These are phyloP conservation scores for Ecdyonurus torrentis DNA, from an alignment of 2,888 invertebrate species.

Conservation along the genomic window DNA sequence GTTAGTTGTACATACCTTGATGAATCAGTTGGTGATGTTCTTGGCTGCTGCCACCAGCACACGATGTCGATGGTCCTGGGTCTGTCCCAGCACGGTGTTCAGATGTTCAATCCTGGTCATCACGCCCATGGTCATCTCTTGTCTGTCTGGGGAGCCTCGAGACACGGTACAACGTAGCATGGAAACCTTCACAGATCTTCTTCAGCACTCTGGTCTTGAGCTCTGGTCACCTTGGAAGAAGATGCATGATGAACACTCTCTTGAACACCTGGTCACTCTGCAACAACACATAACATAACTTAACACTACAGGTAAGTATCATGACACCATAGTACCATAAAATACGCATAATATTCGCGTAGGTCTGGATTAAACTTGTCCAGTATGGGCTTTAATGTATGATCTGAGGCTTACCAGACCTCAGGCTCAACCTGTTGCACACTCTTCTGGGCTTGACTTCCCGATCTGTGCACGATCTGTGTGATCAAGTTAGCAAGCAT, in stretches of 20 bases:
- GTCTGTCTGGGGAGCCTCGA: slow-evolving; percentile 91
- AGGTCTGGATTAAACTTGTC: too few species aligned
- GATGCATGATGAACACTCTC: slow-evolving; percentile 90
- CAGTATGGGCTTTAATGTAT: too few species aligned
- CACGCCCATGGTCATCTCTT: slow-evolving; percentile 97
- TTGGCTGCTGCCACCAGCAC: slow-evolving; percentile 96
- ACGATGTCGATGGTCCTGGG: slow-evolving; percentile 94
- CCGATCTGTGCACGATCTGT: too few species aligned
- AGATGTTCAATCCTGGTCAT: slow-evolving; percentile 98
- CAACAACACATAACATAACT: slow-evolving; percentile 17
- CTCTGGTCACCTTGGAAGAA: slow-evolving; percentile 97
- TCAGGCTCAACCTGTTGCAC: too few species aligned
- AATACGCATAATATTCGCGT: too few species aligned
- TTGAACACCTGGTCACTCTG: slow-evolving; percentile 94
- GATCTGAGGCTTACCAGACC: too few species aligned
- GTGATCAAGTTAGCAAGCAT: too few species aligned
- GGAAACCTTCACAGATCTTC: slow-evolving; percentile 98
- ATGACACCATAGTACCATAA: too few species aligned
- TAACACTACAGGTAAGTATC: neutral
- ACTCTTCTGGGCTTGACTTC: too few species aligned
- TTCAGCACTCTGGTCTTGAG: slow-evolving; percentile 91
- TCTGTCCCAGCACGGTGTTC: slow-evolving; percentile 87
- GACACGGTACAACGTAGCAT: slow-evolving; percentile 97
- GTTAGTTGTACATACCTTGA: slow-evolving; percentile 98
- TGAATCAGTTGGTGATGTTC: slow-evolving; percentile 97